Base-by-base conservation (phyloP, 2,888 invertebrate genomes). In the Thumatha senex region DNA sequence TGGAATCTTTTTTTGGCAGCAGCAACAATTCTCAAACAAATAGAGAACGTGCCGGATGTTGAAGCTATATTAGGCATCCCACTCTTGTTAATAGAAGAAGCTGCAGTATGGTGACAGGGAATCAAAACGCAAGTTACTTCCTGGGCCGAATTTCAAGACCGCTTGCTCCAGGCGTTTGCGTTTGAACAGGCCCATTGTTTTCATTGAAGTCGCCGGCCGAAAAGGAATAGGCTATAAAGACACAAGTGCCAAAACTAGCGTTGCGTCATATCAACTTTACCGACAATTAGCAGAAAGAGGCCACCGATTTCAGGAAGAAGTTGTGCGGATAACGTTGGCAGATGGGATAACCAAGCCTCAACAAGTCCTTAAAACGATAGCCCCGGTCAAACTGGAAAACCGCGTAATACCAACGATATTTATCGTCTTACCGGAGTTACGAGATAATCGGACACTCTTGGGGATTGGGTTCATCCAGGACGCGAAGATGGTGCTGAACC, bases 391-490 rank as follows among this genome's bases (percentile, higher is more conserved):
- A 14, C 15, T 44, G 13, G 15, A 38, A 11, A 5, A 33, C 9
- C 35, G 13, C 1, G 10, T 13, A 15, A n/a, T 48, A n/a, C 31
- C 36, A 2, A 29, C 45, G 40, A 9, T 46, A 8, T 14, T 61
- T 2, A 44, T 41, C 1, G 50, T 46, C 3, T 24, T 61, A 9
- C 51, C 49, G 3, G 44, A 57, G 8, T 43, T 47, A 2, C 13
- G 29, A 7, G 49, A 57, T 3, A 57, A 56, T 9, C 39, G 54
- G 0, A 61, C 61, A 0, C 33, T 61, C 0, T 30, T 61, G 7
- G 61, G 54, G 10, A 56, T 63, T 7, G 62, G 57, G 4, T 64
- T 64, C 24, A 10, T 67, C 7, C 56, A 61, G 35, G 13, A 41
- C 7, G 41, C 51, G 0, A 58, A 53, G 4, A 58, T 64, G 0